These are phyloP conservation scores for Theropithecus gelada DNA, from an alignment of 2,113 vertebrate species.

Conservation along the genomic window DNA sequence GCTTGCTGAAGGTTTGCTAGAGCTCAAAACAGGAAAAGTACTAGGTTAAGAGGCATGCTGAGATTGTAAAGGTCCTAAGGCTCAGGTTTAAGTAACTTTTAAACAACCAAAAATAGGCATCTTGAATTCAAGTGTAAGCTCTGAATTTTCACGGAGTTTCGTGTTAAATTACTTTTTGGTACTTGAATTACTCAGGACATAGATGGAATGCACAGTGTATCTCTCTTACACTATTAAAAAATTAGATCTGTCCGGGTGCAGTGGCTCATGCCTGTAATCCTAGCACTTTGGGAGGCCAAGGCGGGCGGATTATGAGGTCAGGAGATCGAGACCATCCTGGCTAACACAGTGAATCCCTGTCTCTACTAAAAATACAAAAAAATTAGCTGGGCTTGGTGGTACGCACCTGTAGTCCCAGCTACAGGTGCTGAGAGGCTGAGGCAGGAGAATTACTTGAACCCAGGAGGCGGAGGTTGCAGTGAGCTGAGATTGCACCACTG, in stretches of 20 bases:
- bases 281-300: no score
- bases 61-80: neutral
- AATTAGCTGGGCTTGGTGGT: no score
- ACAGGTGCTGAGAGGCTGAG: no score
- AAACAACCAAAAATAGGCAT: neutral
- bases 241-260: neutral
- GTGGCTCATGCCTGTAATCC: no score
- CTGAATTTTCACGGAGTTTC: neutral
- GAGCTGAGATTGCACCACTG: no score
- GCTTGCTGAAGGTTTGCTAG: neutral
- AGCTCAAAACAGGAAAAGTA: neutral
- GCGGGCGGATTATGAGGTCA: no score
- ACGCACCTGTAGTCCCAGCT: no score
- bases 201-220: neutral
- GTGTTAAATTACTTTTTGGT: slow-evolving; percentile 29
- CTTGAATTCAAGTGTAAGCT: neutral
- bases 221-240: neutral
- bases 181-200: neutral
- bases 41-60: neutral
- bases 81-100: neutral
- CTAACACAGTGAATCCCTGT: no score
- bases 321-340: no score
- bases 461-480: no score
- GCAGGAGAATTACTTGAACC: no score
- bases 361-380: no score